Evolutionary conservation across 2,113 vertebrate genomes (phyloP), one percentile per base, ranked within the genome.

Genomic region (Scomber scombrus): DNA sequence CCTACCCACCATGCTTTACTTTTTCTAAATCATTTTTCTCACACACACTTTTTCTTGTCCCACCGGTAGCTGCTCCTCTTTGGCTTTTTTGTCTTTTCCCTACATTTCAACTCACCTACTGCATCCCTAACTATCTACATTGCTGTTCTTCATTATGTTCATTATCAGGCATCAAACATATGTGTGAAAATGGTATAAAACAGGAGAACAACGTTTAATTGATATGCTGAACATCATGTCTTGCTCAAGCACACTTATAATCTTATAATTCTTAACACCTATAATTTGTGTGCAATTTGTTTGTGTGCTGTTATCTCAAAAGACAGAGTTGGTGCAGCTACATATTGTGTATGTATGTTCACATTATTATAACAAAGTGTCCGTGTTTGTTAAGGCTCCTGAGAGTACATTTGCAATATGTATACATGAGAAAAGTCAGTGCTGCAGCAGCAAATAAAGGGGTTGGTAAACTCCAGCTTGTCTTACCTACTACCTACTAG

Each of bases 11-110:
- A 63, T 60, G 52, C 76, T 65, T 68, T 77, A 79, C 66, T 76
- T 71, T 84, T 78, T 60, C 23, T 31, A 60, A 82, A 84, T 19
- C 58, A 69, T 75, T 85, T 71, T 69, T 70, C 52, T 64, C 77
- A 58, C 64, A 68, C 55, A 14, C 31, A 23, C 8, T 5, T 26
- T 21, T 82, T 77, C 64, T 56, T 14, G 16, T 71, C 43, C 21
- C 29, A 8, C 2, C 14, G 29, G 9, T 40, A 9, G 34, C 34
- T 9, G 7, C 7, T 40, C 7, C 9, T 9, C 7, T 40, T 40
- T 7, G 8, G 31, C 7, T 34, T 34, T 5, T 34, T 34, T 34
- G 31, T 34, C 34, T 40, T 40, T 40, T 7, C 34, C 7, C 34
- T 40, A 40, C 9, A 9, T 40, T 40, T 40, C 34, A 40, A 40